These are phyloP conservation scores for Conus ventricosus DNA, from an alignment of 1,140 invertebrate genomes.

Conservation along the genomic window DNA sequence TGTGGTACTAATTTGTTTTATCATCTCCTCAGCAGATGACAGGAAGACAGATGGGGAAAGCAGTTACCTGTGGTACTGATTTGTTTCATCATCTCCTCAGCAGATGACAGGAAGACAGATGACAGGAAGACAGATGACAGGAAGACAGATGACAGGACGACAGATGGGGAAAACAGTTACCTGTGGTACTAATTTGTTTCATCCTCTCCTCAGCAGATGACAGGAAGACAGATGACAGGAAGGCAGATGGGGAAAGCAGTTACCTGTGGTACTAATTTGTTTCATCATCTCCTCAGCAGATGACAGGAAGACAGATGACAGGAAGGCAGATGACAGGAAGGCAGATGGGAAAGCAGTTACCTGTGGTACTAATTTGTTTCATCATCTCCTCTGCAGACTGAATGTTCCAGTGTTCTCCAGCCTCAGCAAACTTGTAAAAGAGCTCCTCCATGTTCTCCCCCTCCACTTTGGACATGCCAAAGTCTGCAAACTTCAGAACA, in stretches of 20 bases:
- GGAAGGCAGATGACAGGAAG: no score
- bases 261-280: slow-evolving; percentile 57
- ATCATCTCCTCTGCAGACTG: slow-evolving; percentile 56
- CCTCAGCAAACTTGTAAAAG: slow-evolving; percentile 71
- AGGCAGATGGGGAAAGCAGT: background rate
- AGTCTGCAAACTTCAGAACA: slow-evolving; percentile 73
- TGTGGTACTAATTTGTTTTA: slow-evolving; percentile 56
- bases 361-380: slow-evolving; percentile 57
- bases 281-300: slow-evolving; percentile 56
- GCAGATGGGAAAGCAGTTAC: slow-evolving; percentile 39
- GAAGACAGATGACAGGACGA: background rate
- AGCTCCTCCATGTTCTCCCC: slow-evolving; percentile 73
- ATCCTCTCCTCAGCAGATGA: slow-evolving; percentile 51
- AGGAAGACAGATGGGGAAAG: background rate
- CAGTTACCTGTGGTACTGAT: slow-evolving; percentile 54
- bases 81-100: slow-evolving; percentile 58
- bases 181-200: slow-evolving; percentile 57
- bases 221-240: no score
- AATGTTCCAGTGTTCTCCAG: slow-evolving; percentile 63
- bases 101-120: background rate
- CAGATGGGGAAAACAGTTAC: slow-evolving; percentile 34
- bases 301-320: background rate
- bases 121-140: no score
- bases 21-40: slow-evolving; percentile 49
- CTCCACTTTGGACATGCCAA: slow-evolving; percentile 72